These are phyloP conservation scores for Boloria euphrosyne DNA, from an alignment of 2,888 invertebrate species.

Conservation along the genomic window DNA sequence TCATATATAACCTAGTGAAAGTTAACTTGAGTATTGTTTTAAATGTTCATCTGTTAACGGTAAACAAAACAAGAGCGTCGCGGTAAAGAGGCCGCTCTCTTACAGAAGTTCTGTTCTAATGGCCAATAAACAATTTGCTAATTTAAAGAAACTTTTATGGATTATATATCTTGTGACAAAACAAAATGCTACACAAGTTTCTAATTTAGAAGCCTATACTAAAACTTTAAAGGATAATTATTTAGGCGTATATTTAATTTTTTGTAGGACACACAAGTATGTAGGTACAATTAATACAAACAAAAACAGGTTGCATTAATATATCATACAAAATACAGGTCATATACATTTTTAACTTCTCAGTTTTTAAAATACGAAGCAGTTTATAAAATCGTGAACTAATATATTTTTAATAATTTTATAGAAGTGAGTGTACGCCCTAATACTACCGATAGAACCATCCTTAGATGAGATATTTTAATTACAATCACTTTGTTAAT, in stretches of 20 bases:
- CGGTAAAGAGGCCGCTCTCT: conserved; percentile 57
- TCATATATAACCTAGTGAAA: conserved; percentile 79
- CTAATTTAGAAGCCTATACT: conserved; percentile 20
- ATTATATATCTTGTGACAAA: conserved; percentile 41
- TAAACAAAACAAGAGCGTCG: conserved; percentile 59
- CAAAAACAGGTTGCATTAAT: too few species aligned
- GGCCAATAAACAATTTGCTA: conserved; percentile 68
- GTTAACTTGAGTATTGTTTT: conserved; percentile 64
- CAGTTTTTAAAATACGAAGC: too few species aligned
- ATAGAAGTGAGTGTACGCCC: conserved; percentile 19
- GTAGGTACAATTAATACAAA: too few species aligned
- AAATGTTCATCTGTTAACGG: conserved; percentile 63
- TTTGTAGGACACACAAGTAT: too few species aligned
- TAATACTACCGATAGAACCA: conserved; percentile 41
- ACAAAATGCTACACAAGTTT: conserved; percentile 26
- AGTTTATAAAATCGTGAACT: too few species aligned
- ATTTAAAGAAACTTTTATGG: conserved; percentile 53
- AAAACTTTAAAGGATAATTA: background rate
- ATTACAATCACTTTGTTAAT: conserved; percentile 43
- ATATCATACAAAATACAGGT: too few species aligned
- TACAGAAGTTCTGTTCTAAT: conserved; percentile 68
- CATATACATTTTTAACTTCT: too few species aligned
- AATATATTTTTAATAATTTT: background rate
- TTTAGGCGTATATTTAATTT: background rate
- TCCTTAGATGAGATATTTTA: conserved; percentile 45